Conservation (phyloP, 1,140 invertebrate species). For the Lycorma delicatula region DNA sequence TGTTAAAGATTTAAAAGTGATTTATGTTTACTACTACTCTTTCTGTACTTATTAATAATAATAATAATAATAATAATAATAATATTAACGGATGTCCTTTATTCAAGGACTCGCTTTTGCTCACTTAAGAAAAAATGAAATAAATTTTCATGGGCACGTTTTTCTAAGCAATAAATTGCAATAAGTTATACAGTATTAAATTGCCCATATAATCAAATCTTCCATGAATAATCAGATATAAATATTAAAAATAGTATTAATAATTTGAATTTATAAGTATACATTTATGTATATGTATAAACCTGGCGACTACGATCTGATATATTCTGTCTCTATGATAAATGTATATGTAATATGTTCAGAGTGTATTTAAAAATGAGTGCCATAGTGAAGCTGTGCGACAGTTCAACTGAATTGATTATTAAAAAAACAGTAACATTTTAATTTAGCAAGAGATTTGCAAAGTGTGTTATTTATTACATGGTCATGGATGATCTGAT, state of each 20-base stretch:
- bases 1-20: not conserved
- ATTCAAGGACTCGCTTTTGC: slow-evolving; percentile 11
- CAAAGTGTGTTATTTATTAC: too few species aligned
- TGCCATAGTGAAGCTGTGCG: too few species aligned
- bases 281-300: slow-evolving; percentile 17
- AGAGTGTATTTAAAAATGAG: too few species aligned
- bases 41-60: not conserved
- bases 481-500: too few species aligned
- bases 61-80: too few species aligned
- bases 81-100: too few species aligned
- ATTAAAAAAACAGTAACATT: too few species aligned
- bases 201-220: slow-evolving; percentile 21
- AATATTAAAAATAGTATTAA: slow-evolving; percentile 35
- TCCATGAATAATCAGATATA: slow-evolving; percentile 12
- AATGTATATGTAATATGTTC: slow-evolving; percentile 2
- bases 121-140: slow-evolving; percentile 10
- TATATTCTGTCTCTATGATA: not conserved
- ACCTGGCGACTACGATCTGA: not conserved
- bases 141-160: slow-evolving; percentile 8
- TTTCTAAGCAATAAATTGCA: slow-evolving; percentile 30
- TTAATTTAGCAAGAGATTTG: too few species aligned
- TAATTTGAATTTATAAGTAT: slow-evolving; percentile 21
- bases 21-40: not conserved
- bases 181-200: slow-evolving; percentile 25
- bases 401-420: too few species aligned